Conservation (phyloP, 2,888 invertebrate species). For the Hyposoter didymator region DNA sequence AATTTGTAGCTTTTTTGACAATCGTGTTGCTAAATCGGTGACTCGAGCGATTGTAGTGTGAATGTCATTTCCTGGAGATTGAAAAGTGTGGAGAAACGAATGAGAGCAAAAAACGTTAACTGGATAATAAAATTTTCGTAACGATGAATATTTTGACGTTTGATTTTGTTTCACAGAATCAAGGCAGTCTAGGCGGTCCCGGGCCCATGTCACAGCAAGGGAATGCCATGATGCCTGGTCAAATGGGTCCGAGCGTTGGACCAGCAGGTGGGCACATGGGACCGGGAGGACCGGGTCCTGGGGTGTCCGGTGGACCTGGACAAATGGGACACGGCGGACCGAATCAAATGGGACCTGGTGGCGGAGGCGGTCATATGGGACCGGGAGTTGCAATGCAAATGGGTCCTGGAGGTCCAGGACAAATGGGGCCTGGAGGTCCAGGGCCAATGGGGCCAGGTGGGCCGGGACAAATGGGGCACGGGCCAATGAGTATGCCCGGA, state of each 20-base stretch:
- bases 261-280: slow-evolving; percentile 59
- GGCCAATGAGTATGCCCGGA: slow-evolving; percentile 65
- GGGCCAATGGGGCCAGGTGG: slow-evolving; percentile 80
- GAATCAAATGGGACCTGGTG: slow-evolving; percentile 74
- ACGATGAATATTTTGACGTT: not conserved
- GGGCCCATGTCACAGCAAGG: slow-evolving; percentile 65
- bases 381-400: slow-evolving; percentile 66
- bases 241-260: slow-evolving; percentile 71
- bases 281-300: slow-evolving; percentile 58
- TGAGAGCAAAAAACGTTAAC: not conserved
- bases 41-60: too few species aligned
- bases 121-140: not conserved
- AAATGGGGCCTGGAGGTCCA: slow-evolving; percentile 80
- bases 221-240: slow-evolving; percentile 61
- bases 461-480: slow-evolving; percentile 6
- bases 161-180: slow-evolving; percentile 72
- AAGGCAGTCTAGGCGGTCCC: slow-evolving; percentile 77
- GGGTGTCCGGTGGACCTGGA: slow-evolving; percentile 77
- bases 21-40: too few species aligned
- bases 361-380: slow-evolving; percentile 69
- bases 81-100: too few species aligned
- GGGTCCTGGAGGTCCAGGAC: slow-evolving; percentile 77
- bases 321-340: slow-evolving; percentile 79
- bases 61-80: too few species aligned
- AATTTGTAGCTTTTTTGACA: too few species aligned